Percentiles rank a stretch among this genome's conserved stretches.
Conservation (phyloP, 1,140 invertebrate species). For the Zaprionus camerounensis region DNA sequence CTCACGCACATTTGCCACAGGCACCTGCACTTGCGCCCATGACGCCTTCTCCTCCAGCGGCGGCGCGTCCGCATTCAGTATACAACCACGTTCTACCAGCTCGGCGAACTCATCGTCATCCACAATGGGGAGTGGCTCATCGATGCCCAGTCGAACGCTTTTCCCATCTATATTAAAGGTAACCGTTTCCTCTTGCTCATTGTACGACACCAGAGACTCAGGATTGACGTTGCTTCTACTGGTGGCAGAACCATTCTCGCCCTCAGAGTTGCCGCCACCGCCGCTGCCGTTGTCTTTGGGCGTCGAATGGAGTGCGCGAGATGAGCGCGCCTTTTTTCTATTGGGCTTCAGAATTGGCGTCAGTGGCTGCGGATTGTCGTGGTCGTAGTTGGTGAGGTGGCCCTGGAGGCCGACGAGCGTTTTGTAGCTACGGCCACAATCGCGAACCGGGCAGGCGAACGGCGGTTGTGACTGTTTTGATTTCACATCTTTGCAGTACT, state of each 20-base stretch:
- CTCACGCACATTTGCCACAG: constrained; percentile 93
- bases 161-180: constrained; percentile 93
- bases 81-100: constrained; percentile 79
- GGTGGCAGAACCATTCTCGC: constrained; percentile 38
- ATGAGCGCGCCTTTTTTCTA: constrained; percentile 85
- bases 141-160: constrained; percentile 86
- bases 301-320: constrained; percentile 68
- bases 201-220: constrained; percentile 84
- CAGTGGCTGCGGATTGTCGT: constrained; percentile 88
- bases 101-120: constrained; percentile 88
- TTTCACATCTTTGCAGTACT: constrained; percentile 92
- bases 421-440: constrained; percentile 94
- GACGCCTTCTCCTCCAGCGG: constrained; percentile 85
- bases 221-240: constrained; percentile 67
- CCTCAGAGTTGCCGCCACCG: constrained; percentile 69
- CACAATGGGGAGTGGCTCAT: constrained; percentile 87
- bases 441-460: constrained; percentile 92
- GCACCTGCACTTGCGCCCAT: constrained; percentile 88
- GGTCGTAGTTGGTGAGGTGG: constrained; percentile 93
- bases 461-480: constrained; percentile 90
- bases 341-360: constrained; percentile 84
- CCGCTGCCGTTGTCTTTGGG: constrained; percentile 62
- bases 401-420: constrained; percentile 93
- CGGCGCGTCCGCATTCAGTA: constrained; percentile 85
- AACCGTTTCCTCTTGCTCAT: constrained; percentile 89